Percentiles rank a stretch among this genome's conserved stretches.
phyloP scores from a whole-genome alignment of 1,140 invertebrate genomes.

The Eriosoma lanigerum region DNA sequence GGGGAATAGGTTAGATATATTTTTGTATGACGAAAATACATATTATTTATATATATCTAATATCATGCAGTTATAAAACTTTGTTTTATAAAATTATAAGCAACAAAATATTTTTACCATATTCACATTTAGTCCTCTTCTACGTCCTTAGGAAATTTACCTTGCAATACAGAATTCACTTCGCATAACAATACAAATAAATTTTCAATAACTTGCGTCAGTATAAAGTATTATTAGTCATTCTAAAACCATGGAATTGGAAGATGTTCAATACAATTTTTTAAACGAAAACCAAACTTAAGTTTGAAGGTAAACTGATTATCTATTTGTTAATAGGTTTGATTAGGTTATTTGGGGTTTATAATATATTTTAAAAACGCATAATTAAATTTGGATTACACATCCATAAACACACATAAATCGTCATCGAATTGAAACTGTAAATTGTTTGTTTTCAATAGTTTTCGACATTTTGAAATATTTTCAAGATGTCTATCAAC shows the following conservation, averaged over 20 bases:
- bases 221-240: neutral
- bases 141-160: constrained; percentile 20
- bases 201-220: constrained; percentile 5
- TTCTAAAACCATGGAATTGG: neutral
- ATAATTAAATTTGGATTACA: too few species aligned
- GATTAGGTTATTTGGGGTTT: too few species aligned
- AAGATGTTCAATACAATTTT: neutral
- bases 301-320: neutral
- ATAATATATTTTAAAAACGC: too few species aligned
- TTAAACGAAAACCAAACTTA: neutral
- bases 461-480: neutral
- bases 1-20: too few species aligned
- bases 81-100: neutral
- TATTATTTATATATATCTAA: too few species aligned
- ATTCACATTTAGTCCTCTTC: neutral
- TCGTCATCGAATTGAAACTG: too few species aligned
- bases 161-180: neutral
- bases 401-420: too few species aligned
- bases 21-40: too few species aligned
- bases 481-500: neutral
- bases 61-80: neutral
- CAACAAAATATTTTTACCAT: neutral
- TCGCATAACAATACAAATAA: constrained; percentile 5
- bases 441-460: neutral
- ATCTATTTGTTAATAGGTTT: neutral